These are phyloP conservation scores for Enteromius argenteus DNA, from an alignment of 2,797 vertebrate genomes.

Conservation along the genomic window DNA sequence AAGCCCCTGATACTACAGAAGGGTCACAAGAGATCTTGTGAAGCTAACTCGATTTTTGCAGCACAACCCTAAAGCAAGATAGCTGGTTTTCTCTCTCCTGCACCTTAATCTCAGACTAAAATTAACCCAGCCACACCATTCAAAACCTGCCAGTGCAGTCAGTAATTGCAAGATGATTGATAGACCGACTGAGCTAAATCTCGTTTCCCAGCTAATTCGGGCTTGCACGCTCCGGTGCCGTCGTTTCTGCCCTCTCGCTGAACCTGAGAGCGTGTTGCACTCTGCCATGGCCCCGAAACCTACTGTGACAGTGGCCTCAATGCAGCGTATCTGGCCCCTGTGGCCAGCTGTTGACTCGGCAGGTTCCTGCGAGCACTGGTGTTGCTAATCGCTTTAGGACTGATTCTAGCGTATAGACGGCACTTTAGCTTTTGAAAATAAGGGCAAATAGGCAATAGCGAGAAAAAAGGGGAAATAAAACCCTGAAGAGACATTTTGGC, in stretches of 20 bases:
- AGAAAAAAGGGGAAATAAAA: constrained; percentile 56
- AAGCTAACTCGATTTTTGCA: constrained; percentile 28
- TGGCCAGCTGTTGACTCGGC: constrained; percentile 65
- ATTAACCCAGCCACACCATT: constrained; percentile 80
- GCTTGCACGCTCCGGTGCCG: constrained; percentile 59
- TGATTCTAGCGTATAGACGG: constrained; percentile 59
- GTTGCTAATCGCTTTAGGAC: constrained; percentile 67
- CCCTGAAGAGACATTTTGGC: constrained; percentile 57
- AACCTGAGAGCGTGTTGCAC: constrained; percentile 61
- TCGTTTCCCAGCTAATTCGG: constrained; percentile 67
- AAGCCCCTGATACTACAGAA: constrained; percentile 3
- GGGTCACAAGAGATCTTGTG: constrained; percentile 13
- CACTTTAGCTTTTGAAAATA: constrained; percentile 38
- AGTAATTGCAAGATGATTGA: constrained; percentile 82
- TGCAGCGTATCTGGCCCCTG: constrained; percentile 67
- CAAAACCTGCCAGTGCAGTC: constrained; percentile 77
- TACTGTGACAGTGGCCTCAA: constrained; percentile 54
- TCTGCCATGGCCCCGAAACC: constrained; percentile 45
- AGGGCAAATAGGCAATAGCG: constrained; percentile 29
- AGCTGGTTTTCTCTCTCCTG: constrained; percentile 6
- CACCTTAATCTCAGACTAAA: constrained; percentile 80
- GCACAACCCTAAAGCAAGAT: constrained; percentile 29
- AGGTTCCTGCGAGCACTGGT: constrained; percentile 63
- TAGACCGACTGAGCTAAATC: constrained; percentile 80
- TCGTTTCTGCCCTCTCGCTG: constrained; percentile 56